Evolutionary conservation across 2,888 invertebrate species (phyloP), one percentile per base, ranked within the genome.

Genomic region (Drosophila merina): DNA sequence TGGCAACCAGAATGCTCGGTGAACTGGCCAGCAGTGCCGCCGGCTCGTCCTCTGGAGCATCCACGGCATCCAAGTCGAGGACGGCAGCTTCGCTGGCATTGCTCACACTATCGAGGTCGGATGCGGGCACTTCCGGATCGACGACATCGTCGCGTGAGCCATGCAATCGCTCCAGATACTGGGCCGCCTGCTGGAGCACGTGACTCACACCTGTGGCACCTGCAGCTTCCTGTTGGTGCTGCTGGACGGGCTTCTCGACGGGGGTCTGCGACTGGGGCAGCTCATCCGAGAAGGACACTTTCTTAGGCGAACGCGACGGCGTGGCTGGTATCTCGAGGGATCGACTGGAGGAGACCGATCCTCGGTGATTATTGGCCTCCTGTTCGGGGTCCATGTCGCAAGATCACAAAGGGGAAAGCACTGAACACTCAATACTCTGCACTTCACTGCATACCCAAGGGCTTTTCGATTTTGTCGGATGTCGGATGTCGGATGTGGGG

Each of bases 271-370:
- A 50, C 20, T 74, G 69, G 6, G 92, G 90, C 57, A 91, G 74
- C 55, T 91, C 90, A 76, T 92, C 92, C 12, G 92, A 92, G 75
- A 92, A 92, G 68, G 92, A 92, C 0, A 92, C 92, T 74, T 91
- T 91, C 76, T 92, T 92, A 8, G 91, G 89, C 2, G 89, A 89
- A 10, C 91, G 88, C 59, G 88, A 79, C 4, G 91, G 90, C 2
- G 91, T 89, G 25, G 79, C 72, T 0, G 91, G 90, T 56, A 91
- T 86, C 42, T 91, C 91, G 12, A 91, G 66, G 4, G 91, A 91
- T 49, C 82, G 89, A 38, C 75, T 89, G 7, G 91, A 91, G 20
- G 91, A 90, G 49, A 91, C 88, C 10, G 91, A 91, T 42, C 88
- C 91, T 31, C 91, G 89, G 75, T 91, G 91, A 64, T 88, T 82